Evolutionary conservation across 2,113 vertebrate species (phyloP), one percentile per base, ranked within the genome.

Genomic region (Formicarius rufipectus): DNA sequence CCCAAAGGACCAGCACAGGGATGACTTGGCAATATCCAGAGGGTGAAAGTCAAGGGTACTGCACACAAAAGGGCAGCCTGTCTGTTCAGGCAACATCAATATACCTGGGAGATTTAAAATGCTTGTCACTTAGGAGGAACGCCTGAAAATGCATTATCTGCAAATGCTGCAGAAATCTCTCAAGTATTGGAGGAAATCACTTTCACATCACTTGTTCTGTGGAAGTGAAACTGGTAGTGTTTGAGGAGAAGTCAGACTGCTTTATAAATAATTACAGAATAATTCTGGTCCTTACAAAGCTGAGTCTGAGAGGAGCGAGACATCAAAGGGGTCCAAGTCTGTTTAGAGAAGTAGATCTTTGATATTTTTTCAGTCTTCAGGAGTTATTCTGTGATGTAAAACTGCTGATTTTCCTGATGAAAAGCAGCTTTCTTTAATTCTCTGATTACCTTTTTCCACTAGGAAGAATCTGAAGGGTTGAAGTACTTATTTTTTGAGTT

Each of bases 141-240:
- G 23, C 23, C 31, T 96, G 82, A 58, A 85, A 85, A 69, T 37
- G 6, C 5, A 4, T 39, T 35, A 49, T 52, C 30, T 5, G 4
- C n/a, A 90, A 76, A 45, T 1, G 6, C n/a, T 49, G 31, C 13
- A 52, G 19, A 72, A 63, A n/a, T 73, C 31, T 73, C 74, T 64
- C 16, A 39, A 44, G 35, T 50, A 64, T 53, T 0, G 0, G 18
- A 7, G 37, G 16, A 17, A 87, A 47, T 64, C 9, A 8, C 27
- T 79, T 56, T 79, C 25, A 23, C 8, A 52, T 60, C 17, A 17
- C 13, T 50, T 69, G 5, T 49, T 85, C 42, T 66, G 28, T n/a
- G 39, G 45, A 72, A 72, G 22, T n/a, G 73, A 74, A 85, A 60
- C 28, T 37, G 71, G 6, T 28, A 31, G 47, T 28, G 4, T 37